Base-by-base conservation (phyloP, 2,113 vertebrate genomes). In the Phrynosoma blainvillii region DNA sequence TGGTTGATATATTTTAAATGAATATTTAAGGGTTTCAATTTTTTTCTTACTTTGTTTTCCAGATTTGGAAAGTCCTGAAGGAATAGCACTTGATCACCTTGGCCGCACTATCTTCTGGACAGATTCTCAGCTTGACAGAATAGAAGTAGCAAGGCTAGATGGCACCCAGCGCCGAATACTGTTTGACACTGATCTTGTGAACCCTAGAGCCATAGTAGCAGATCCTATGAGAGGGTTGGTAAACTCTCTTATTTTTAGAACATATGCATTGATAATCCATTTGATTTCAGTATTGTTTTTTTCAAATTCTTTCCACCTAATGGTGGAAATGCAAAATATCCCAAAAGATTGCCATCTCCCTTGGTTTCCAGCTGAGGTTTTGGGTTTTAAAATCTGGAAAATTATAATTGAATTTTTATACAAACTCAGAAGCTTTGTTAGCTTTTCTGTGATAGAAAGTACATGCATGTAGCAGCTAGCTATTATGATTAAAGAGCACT, bases 61-160 rank as follows among this genome's bases (percentile, higher is more conserved):
- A 99, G 98, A 97, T 85, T 91, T 99, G 78, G 96, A 95, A 42
- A 99, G 98, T 87, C 98, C 98, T 9, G 98, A 99, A 94, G 98
- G 98, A 3, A 96, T 99, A 81, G 95, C 98, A n/a, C 90, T 99
- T 1, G 98, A 99, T 94, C 97, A 98, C 85, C 92, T 98, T 3
- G 97, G 98, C 65, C 97, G 98, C 78, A 98, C 97, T 13, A 93
- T 99, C 92, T 99, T 98, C 97, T 99, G 98, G 98, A 99, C 98
- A 0, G 98, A 99, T 90, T 99, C 98, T 80, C 93, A 97, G 0
- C 95, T 96, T 89, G 98, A 99, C 75, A 96, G 92, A 75, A 98
- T 99, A 62, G 98, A 99, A 93, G 98, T 99, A 82, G 97, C 98
- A 0, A 97, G 95, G 81, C 89, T 99, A 94, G 98, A 99, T 1